Evolutionary conservation across 2,797 vertebrate genomes (phyloP), one percentile per base, ranked within the genome.

Genomic region (Euthynnus affinis): DNA sequence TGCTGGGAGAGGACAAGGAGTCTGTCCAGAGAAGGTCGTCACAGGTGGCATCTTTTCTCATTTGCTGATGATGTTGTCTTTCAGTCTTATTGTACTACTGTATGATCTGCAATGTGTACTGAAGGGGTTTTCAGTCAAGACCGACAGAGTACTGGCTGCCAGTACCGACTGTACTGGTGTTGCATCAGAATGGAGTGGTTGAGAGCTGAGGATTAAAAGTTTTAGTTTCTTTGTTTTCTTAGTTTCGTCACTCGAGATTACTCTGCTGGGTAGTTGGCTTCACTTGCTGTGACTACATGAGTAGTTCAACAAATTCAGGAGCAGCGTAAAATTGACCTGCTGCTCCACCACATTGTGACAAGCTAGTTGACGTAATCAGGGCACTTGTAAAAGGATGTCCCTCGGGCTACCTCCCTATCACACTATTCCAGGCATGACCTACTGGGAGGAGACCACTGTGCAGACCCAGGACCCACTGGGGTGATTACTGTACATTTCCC

Each of bases 401-500:
- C 22, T 9, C 8, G 59, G 75, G 29, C 15, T n/a, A 60, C 20
- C 18, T 74, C 14, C 8, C 25, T 58, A 42, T 6, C 48, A 59
- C 13, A n/a, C n/a, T 20, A 20, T 25, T 40, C 52, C 48, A 60
- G 34, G 2, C 9, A 46, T n/a, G 52, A 15, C 25, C 10, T 52
- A 42, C 57, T 46, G 44, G 62, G 63, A 57, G n/a, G 52, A 37
- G 27, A 42, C 48, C n/a, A 18, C 53, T 56, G 49, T 15, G 32
- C 23, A 40, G 51, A 58, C 18, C 64, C 42, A 37, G 61, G 27
- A 63, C 32, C 29, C 40, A 18, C 56, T 63, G 52, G 58, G 61
- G 58, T 49, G 25, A 73, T 64, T 6, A 18, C 6, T 48, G 5
- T 69, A 44, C 37, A 63, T 62, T 56, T 78, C 60, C 51, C 58